Conservation (phyloP, 2,888 invertebrate species). For the Chrysomela aeneicollis region DNA sequence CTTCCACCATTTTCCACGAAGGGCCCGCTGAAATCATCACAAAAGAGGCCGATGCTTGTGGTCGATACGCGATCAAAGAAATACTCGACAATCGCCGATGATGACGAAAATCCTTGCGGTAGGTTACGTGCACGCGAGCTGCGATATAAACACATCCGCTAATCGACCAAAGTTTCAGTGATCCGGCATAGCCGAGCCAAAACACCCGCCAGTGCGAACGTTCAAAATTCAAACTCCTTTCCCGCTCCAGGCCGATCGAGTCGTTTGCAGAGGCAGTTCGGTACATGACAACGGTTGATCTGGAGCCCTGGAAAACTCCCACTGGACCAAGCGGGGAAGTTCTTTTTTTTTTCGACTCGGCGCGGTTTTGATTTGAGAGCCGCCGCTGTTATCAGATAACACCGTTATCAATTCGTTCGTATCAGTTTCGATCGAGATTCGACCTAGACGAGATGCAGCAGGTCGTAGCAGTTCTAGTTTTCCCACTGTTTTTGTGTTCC, state of each 20-base stretch:
- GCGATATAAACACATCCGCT: slow-evolving; percentile 32
- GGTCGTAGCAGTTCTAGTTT: slow-evolving; percentile 31
- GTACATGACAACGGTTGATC: slow-evolving; percentile 41
- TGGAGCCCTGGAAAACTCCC: slow-evolving; percentile 12
- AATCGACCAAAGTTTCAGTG: slow-evolving; percentile 32
- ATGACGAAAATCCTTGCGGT: slow-evolving; percentile 35
- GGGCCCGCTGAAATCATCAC: no score
- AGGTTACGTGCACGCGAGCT: slow-evolving; percentile 31
- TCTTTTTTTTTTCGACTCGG: background rate
- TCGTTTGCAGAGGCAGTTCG: no score
- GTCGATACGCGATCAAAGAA: no score
- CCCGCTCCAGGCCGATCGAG: slow-evolving; percentile 34
- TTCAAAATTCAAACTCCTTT: no score
- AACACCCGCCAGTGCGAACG: slow-evolving; percentile 17
- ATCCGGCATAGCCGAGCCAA: slow-evolving; percentile 23
- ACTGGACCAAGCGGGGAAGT: slow-evolving; percentile 14
- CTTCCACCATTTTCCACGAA: no score
- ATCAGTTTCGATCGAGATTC: background rate
- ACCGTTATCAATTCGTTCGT: slow-evolving; percentile 6
- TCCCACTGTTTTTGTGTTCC: slow-evolving; percentile 33
- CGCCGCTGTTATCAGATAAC: slow-evolving; percentile 17
- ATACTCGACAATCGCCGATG: background rate
- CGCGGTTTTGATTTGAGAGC: background rate
- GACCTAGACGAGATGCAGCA: slow-evolving; percentile 31
- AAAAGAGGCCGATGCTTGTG: no score